A percentile compares a stretch with the other conserved stretches of the same genome.
Evolutionary conservation across 37 sponge, comb jelly and placozoan species (phyloP).

Genomic region (Ephydatia muelleri): DNA sequence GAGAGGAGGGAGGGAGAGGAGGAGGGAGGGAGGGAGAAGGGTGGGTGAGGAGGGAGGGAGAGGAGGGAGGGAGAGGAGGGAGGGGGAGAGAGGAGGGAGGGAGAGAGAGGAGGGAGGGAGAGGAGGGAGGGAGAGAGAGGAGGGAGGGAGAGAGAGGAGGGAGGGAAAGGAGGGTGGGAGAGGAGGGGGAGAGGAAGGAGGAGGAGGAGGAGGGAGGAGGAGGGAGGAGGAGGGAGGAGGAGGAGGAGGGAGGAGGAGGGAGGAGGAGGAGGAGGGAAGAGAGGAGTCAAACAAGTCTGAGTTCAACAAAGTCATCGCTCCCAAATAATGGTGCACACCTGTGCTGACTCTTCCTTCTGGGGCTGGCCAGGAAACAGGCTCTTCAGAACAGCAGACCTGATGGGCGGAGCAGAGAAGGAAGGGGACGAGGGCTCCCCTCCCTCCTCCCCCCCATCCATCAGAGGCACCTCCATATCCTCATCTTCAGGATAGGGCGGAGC

Average conservation of each 20-base stretch:
- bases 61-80: not conserved
- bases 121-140: too few species aligned
- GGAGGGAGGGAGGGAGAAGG: too few species aligned
- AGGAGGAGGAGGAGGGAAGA: not conserved
- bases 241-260: not conserved
- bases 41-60: not conserved
- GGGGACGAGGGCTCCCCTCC: constrained; percentile 29
- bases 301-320: not conserved
- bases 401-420: constrained; percentile 54
- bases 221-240: not conserved
- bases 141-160: too few species aligned
- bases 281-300: too few species aligned
- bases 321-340: not conserved
- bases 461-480: too few species aligned
- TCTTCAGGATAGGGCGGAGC: too few species aligned
- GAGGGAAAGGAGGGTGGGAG: too few species aligned
- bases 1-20: too few species aligned
- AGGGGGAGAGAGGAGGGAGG: not conserved
- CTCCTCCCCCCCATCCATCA: too few species aligned
- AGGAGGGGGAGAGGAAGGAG: too few species aligned
- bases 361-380: constrained; percentile 51
- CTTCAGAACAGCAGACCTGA: constrained; percentile 62
- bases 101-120: too few species aligned
- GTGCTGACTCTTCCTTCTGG: not conserved
- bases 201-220: too few species aligned